A percentile compares a stretch with the other conserved stretches of the same genome.
These are phyloP conservation scores for Peromyscus attwateri DNA, from an alignment of 2,797 vertebrate species.

Conservation along the genomic window DNA sequence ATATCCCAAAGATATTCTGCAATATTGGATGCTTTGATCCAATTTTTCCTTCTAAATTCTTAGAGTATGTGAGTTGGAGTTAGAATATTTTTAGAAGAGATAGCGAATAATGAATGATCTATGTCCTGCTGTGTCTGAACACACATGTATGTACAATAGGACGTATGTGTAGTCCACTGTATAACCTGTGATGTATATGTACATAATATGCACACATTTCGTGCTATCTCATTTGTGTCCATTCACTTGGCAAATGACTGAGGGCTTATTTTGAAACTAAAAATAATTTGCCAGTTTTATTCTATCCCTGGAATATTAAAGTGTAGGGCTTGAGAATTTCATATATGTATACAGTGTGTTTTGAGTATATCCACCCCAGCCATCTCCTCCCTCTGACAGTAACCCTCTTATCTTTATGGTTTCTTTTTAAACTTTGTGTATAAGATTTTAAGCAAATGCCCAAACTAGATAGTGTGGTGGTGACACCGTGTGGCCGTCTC, in stretches of 20 bases:
- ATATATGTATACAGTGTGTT: neutral
- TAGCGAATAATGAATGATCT: slow-evolving; percentile 1
- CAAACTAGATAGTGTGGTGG: neutral
- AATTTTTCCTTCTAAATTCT: slow-evolving; percentile 42
- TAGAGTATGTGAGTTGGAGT: slow-evolving; percentile 28
- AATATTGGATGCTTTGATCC: neutral
- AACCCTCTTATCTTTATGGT: neutral
- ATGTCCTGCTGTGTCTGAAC: no score
- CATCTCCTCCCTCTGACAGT: no score
- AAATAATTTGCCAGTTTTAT: slow-evolving; percentile 4
- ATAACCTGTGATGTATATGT: neutral
- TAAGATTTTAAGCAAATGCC: neutral
- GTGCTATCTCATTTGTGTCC: neutral
- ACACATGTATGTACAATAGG: no score
- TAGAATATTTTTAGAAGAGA: slow-evolving; percentile 40
- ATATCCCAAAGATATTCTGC: neutral
- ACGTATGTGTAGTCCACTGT: no score
- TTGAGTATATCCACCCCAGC: neutral
- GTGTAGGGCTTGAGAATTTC: neutral
- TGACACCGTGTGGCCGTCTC: slow-evolving; percentile 84
- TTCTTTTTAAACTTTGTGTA: neutral
- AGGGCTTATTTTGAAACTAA: slow-evolving; percentile 48
- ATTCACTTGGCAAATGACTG: slow-evolving; percentile 51
- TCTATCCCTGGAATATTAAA: neutral
- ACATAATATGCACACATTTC: neutral